Evolutionary conservation across 1,140 invertebrate genomes (phyloP).

Genomic region (Hermetia illucens): DNA sequence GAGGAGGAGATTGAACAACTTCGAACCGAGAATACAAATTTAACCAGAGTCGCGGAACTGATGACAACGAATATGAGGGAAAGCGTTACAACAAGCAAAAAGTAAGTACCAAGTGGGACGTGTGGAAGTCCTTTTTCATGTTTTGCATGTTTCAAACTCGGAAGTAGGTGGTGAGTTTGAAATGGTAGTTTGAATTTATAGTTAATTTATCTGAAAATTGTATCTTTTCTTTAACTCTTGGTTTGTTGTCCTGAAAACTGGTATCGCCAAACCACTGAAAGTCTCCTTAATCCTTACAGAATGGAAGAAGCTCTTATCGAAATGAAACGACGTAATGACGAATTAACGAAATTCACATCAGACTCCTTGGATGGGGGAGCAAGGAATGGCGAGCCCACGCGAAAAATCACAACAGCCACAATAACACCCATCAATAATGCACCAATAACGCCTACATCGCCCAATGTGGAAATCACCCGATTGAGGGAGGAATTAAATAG

Average conservation of each 20-base stretch:
- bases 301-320: slow-evolving; percentile 28
- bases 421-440: too few species aligned
- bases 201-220: too few species aligned
- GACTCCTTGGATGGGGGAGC: slow-evolving; percentile 23
- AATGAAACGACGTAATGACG: slow-evolving; percentile 29
- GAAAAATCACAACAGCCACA: not conserved
- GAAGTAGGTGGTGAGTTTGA: too few species aligned
- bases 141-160: too few species aligned
- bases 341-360: slow-evolving; percentile 15
- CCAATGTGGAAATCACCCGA: not conserved
- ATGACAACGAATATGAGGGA: slow-evolving; percentile 29
- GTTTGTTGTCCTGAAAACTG: not conserved
- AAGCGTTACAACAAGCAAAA: slow-evolving; percentile 17
- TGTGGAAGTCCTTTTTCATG: too few species aligned
- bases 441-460: too few species aligned
- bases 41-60: slow-evolving; percentile 26
- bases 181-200: too few species aligned
- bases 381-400: not conserved
- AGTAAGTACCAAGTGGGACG: slow-evolving; percentile 8
- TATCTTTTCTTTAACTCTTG: too few species aligned
- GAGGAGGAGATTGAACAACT: slow-evolving; percentile 27
- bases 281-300: slow-evolving; percentile 9
- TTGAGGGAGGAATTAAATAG: not conserved
- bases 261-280: too few species aligned
- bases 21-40: slow-evolving; percentile 23